These are phyloP conservation scores for Hymenopus coronatus DNA, from an alignment of 2,888 invertebrate species.

Conservation along the genomic window DNA sequence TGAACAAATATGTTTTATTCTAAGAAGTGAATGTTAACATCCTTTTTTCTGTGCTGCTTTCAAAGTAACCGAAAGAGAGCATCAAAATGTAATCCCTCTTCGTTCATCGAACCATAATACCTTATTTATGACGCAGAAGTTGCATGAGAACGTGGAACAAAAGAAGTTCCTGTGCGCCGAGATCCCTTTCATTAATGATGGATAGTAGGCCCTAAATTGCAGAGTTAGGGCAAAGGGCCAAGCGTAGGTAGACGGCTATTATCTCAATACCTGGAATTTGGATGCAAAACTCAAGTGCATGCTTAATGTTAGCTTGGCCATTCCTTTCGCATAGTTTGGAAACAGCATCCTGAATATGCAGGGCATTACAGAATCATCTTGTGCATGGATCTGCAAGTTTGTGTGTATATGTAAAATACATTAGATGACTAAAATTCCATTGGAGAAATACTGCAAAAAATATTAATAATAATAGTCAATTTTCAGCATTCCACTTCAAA, in stretches of 20 bases:
- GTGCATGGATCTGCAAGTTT: background rate
- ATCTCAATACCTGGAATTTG: background rate
- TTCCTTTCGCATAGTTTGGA: background rate
- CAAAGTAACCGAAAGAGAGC: background rate
- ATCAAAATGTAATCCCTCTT: background rate
- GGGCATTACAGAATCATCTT: background rate
- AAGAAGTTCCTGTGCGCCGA: background rate
- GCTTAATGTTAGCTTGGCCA: background rate
- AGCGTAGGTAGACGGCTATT: background rate
- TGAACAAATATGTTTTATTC: no score
- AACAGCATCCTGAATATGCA: background rate
- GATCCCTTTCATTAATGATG: background rate
- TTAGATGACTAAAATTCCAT: no score
- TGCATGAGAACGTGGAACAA: background rate
- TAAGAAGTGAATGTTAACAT: background rate
- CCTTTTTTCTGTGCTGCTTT: background rate
- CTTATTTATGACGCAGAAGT: background rate
- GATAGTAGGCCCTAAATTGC: background rate
- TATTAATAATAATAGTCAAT: no score
- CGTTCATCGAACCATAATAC: background rate
- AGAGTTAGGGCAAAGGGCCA: background rate
- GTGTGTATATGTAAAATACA: background rate
- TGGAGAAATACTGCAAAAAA: no score
- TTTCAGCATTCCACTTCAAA: no score
- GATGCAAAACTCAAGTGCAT: background rate